phyloP scores from a whole-genome alignment of 2,113 vertebrate genomes.

The Calyptommatus sinebrachiatus region DNA sequence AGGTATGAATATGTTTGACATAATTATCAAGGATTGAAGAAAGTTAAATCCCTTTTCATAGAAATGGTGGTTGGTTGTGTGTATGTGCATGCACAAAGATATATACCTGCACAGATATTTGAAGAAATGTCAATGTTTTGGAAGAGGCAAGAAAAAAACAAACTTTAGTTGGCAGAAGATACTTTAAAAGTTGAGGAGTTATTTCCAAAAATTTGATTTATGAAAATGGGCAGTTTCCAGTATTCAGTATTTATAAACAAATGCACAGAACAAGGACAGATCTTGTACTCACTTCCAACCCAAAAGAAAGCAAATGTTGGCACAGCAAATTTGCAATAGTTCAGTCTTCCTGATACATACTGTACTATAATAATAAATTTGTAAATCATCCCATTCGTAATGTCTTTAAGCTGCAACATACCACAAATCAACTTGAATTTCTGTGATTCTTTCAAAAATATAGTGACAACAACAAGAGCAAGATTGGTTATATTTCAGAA shows the following conservation, averaged over 20 bases:
- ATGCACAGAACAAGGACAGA: not conserved
- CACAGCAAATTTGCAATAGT: not conserved
- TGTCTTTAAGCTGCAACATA: too few relatives aligned
- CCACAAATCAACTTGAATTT: too few relatives aligned
- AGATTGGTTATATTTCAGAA: too few relatives aligned
- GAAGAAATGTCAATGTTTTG: not conserved
- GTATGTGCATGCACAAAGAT: not conserved
- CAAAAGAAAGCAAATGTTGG: not conserved
- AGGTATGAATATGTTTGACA: not conserved
- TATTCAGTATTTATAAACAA: not conserved
- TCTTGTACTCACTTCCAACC: not conserved
- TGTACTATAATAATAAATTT: not conserved
- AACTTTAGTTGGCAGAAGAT: not conserved
- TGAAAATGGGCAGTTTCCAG: not conserved
- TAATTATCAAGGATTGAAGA: not conserved
- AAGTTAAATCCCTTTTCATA: not conserved
- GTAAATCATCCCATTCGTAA: not conserved
- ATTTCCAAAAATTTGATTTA: not conserved
- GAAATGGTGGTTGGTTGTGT: too few relatives aligned
- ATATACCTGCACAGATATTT: too few relatives aligned
- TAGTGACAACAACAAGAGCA: too few relatives aligned
- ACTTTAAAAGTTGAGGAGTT: not conserved
- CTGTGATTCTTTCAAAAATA: too few relatives aligned
- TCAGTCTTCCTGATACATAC: not conserved
- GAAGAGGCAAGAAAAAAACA: not conserved